Evolutionary conservation across 1,140 invertebrate species (phyloP).

Genomic region (Helicoverpa armigera): DNA sequence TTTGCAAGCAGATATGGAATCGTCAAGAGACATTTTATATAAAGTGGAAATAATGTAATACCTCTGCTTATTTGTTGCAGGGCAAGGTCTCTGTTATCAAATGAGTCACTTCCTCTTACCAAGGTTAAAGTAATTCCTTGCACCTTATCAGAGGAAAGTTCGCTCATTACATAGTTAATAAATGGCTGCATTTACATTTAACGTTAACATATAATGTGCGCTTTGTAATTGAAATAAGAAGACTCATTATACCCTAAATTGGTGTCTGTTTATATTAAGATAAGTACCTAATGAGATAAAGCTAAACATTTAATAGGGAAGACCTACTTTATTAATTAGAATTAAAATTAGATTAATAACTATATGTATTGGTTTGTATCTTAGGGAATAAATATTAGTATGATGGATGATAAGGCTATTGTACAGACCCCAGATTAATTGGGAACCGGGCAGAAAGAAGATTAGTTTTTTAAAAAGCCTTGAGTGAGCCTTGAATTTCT

Average conservation of each 20-base stretch:
- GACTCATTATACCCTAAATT: not conserved
- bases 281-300: not conserved
- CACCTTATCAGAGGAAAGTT: slow-evolving; percentile 42
- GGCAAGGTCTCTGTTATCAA: slow-evolving; percentile 42
- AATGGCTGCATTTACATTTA: not conserved
- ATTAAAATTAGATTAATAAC: too few species aligned
- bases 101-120: slow-evolving; percentile 31
- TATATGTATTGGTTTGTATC: too few species aligned
- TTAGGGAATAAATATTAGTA: too few species aligned
- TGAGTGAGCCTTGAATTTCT: too few species aligned
- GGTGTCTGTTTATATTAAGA: not conserved
- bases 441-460: too few species aligned
- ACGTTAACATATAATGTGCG: too few species aligned
- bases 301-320: not conserved
- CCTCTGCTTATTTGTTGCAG: slow-evolving; percentile 2
- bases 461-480: too few species aligned
- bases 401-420: too few species aligned
- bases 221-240: not conserved
- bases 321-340: not conserved
- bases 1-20: slow-evolving; percentile 13
- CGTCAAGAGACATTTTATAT: too few species aligned
- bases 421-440: too few species aligned
- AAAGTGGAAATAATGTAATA: too few species aligned
- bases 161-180: not conserved
- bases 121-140: slow-evolving; percentile 42